Evolutionary conservation across 2,113 vertebrate genomes (phyloP).

Genomic region (Ctenomys sociabilis): DNA sequence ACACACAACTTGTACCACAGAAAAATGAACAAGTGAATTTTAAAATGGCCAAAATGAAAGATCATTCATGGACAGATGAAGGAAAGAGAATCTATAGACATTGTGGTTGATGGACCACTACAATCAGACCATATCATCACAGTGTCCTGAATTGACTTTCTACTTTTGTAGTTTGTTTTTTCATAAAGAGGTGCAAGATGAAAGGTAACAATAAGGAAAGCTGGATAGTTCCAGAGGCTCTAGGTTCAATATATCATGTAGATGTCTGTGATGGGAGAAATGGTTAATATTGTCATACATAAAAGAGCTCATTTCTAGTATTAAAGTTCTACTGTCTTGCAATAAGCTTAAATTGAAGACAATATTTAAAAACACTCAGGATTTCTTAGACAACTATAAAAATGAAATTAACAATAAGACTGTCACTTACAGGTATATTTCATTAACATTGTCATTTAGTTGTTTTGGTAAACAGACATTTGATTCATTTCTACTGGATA

Average conservation of each 20-base stretch:
- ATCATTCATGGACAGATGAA: neutral
- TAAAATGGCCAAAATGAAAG: neutral
- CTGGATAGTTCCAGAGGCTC: neutral
- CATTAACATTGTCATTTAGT: neutral
- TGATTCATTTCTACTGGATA: constrained; percentile 1
- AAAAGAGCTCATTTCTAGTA: neutral
- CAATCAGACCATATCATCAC: neutral
- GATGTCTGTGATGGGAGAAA: neutral
- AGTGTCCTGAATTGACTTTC: neutral
- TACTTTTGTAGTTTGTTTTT: neutral
- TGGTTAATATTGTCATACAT: neutral
- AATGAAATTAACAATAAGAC: neutral
- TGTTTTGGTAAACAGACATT: neutral
- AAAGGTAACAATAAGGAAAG: neutral
- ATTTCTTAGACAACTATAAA: neutral
- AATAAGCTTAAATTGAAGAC: neutral
- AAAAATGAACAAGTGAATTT: neutral
- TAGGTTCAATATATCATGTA: neutral
- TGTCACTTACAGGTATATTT: neutral
- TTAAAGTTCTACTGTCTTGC: neutral
- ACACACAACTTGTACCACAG: neutral
- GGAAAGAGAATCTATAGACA: neutral
- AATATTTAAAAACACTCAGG: neutral
- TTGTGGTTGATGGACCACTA: neutral
- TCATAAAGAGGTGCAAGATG: neutral